These are phyloP conservation scores for Colletes latitarsis DNA, from an alignment of 1,140 invertebrate genomes.

Conservation along the genomic window DNA sequence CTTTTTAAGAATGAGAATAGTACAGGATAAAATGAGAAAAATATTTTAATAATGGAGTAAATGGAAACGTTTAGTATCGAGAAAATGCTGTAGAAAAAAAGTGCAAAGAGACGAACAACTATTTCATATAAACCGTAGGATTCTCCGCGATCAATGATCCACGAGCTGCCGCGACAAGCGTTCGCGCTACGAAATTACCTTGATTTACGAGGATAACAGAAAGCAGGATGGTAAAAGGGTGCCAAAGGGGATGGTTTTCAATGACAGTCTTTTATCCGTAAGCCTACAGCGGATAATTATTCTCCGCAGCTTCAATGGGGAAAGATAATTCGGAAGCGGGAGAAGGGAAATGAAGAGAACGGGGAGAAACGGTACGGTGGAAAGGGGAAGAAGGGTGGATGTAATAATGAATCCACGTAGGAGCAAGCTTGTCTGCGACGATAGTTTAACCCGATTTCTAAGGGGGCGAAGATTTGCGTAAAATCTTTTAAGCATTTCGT, in stretches of 20 bases:
- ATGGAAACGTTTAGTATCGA: too few species aligned
- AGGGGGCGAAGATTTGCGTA: slow-evolving; percentile 64
- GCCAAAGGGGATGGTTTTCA: slow-evolving; percentile 62
- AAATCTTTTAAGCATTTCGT: slow-evolving; percentile 67
- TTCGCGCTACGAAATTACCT: slow-evolving; percentile 73
- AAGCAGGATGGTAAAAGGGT: slow-evolving; percentile 36
- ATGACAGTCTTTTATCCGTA: slow-evolving; percentile 75
- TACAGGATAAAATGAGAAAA: too few species aligned
- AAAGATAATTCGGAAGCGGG: slow-evolving; percentile 70
- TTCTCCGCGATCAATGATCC: slow-evolving; percentile 21
- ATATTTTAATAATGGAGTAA: too few species aligned
- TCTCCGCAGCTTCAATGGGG: slow-evolving; percentile 66
- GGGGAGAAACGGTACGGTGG: slow-evolving; percentile 15
- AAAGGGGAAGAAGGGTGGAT: slow-evolving; percentile 21
- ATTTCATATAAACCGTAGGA: slow-evolving; percentile 13
- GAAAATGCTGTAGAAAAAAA: not conserved
- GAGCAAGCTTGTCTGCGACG: slow-evolving; percentile 55
- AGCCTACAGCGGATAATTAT: slow-evolving; percentile 77
- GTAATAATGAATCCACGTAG: slow-evolving; percentile 74
- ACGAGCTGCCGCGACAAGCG: slow-evolving; percentile 63
- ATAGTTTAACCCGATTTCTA: slow-evolving; percentile 63
- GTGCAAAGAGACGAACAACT: not conserved
- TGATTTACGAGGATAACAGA: slow-evolving; percentile 68
- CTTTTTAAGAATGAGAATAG: too few species aligned
- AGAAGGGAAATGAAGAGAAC: slow-evolving; percentile 55